phyloP scores from a whole-genome alignment of 53 echinoderm and acorn worm genomes.

The Astropecten irregularis region DNA sequence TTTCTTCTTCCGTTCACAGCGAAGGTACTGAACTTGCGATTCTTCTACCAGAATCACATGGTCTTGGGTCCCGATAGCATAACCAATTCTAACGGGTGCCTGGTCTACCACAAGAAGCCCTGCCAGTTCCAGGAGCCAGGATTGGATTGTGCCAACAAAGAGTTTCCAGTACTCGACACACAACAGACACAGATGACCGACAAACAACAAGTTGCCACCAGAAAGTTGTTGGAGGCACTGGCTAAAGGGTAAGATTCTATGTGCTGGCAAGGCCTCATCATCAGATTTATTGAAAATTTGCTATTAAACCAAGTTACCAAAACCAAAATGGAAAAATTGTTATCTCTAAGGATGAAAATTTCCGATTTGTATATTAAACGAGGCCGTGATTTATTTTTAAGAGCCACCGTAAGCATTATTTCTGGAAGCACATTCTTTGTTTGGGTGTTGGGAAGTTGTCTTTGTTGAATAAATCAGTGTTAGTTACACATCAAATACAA shows the following conservation, averaged over 20 bases:
- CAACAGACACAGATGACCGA: not conserved
- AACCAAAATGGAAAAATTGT: too few species aligned
- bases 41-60: not conserved
- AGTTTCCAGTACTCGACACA: conserved; percentile 3
- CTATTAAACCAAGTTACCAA: too few species aligned
- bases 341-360: not conserved
- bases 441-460: too few species aligned
- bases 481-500: too few species aligned
- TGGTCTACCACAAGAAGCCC: conserved; percentile 37
- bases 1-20: not conserved
- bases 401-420: too few species aligned
- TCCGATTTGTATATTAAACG: not conserved
- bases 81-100: not conserved
- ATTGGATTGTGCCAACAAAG: not conserved
- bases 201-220: not conserved
- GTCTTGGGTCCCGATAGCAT: not conserved
- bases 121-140: not conserved
- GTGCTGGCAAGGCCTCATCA: not conserved
- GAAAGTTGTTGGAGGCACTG: conserved; percentile 5
- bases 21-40: not conserved
- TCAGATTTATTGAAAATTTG: too few species aligned
- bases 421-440: too few species aligned
- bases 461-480: too few species aligned
- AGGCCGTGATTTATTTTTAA: too few species aligned
- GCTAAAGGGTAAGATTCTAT: conserved; percentile 20